phyloP scores from a whole-genome alignment of 1,140 invertebrate genomes.

The Eubasilissa regina region DNA sequence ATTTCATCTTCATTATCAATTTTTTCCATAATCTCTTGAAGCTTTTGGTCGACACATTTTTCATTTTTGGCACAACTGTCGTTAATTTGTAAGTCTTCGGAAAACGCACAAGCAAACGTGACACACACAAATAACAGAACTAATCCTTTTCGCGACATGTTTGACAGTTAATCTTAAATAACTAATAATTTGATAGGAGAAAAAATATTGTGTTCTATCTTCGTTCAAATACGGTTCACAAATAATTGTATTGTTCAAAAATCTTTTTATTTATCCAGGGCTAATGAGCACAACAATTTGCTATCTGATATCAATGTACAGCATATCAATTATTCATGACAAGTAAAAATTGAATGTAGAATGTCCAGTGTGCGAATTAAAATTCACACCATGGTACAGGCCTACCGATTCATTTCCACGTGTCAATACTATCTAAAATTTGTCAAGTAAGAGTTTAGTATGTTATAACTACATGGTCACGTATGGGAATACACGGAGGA shows the following conservation, averaged over 20 bases:
- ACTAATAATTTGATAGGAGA: neutral
- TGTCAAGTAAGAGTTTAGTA: neutral
- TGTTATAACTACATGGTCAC: too few relatives aligned
- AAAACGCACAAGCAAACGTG: slow-evolving; percentile 17
- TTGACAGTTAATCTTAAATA: slow-evolving; percentile 13
- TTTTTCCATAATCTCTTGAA: slow-evolving; percentile 67
- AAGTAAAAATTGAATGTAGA: slow-evolving; percentile 2
- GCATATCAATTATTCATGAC: slow-evolving; percentile 55
- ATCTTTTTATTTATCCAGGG: slow-evolving; percentile 54
- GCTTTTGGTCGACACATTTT: slow-evolving; percentile 64
- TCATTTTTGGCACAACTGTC: slow-evolving; percentile 58
- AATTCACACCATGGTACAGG: neutral
- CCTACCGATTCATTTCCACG: neutral
- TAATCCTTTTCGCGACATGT: slow-evolving; percentile 3
- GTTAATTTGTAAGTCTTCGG: slow-evolving; percentile 47
- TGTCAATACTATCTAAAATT: neutral
- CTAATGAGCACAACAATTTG: slow-evolving; percentile 55
- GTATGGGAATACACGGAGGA: too few relatives aligned
- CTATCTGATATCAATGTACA: slow-evolving; percentile 53
- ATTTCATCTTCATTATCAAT: slow-evolving; percentile 66
- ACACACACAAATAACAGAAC: slow-evolving; percentile 30
- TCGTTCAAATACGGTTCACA: slow-evolving; percentile 46
- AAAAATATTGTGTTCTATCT: slow-evolving; percentile 45
- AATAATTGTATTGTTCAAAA: slow-evolving; percentile 45
- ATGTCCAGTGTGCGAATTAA: neutral